These are phyloP conservation scores for Phataginus tetradactyla DNA, from an alignment of 2,797 vertebrate genomes.

Conservation along the genomic window DNA sequence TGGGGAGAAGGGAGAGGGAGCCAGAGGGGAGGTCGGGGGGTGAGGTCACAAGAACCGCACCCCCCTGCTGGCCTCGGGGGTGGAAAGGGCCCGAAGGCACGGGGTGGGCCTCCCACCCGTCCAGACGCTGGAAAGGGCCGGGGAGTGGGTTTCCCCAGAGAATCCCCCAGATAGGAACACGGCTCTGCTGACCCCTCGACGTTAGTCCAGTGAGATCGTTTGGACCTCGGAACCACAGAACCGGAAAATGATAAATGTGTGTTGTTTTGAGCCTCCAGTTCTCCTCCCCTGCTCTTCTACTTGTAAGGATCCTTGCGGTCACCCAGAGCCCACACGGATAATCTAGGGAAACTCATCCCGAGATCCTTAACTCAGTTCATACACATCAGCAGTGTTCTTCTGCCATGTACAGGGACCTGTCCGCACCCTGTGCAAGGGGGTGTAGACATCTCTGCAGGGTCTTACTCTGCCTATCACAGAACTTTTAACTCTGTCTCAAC, in stretches of 20 bases:
- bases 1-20: neutral
- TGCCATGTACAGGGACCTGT: neutral
- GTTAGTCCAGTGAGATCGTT: neutral
- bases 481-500: neutral
- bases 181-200: neutral
- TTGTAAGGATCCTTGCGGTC: neutral
- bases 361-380: neutral
- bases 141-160: neutral
- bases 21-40: neutral
- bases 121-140: neutral
- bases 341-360: neutral
- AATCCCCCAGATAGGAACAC: neutral
- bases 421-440: neutral
- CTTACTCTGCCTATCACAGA: neutral
- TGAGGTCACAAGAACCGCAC: neutral
- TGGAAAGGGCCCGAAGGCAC: neutral
- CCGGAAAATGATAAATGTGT: neutral
- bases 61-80: neutral
- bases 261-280: neutral
- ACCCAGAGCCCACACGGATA: neutral
- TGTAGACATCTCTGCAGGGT: neutral
- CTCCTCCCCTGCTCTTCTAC: neutral
- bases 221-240: neutral
- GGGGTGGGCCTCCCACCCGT: neutral
- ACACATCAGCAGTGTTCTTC: neutral